Evolutionary conservation across 2,113 vertebrate genomes (phyloP).

Genomic region (Perognathus longimembris): DNA sequence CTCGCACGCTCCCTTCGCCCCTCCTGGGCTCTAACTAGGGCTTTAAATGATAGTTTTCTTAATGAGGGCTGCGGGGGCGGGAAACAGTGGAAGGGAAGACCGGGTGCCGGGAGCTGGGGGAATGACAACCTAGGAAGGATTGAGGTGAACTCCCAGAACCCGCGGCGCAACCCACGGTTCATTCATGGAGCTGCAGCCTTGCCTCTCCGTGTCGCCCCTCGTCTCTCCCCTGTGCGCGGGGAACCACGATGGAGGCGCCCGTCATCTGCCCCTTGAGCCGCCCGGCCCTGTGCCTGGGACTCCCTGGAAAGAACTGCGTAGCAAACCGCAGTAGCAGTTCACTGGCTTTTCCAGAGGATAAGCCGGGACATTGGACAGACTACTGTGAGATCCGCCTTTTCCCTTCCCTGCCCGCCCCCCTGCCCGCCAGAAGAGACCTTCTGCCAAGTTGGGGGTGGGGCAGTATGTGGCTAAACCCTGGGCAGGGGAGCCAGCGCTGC

Average conservation of each 20-base stretch:
- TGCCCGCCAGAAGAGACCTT: neutral
- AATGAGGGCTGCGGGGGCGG: constrained; percentile 64
- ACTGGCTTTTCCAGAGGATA: neutral
- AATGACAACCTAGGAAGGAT: constrained; percentile 48
- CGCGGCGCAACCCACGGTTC: constrained; percentile 6
- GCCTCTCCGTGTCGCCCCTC: neutral
- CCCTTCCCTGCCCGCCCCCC: neutral
- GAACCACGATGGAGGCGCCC: neutral
- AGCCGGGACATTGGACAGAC: neutral
- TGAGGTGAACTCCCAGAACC: constrained; percentile 58
- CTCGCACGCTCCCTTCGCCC: neutral
- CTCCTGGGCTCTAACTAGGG: constrained; percentile 4
- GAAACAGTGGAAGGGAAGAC: constrained; percentile 70
- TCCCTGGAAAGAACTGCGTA: neutral
- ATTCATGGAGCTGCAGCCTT: constrained; percentile 33
- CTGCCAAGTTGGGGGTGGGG: neutral
- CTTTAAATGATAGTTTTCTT: constrained; percentile 66
- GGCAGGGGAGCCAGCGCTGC: neutral
- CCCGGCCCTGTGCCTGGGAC: neutral
- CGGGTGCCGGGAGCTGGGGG: neutral
- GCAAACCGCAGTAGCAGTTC: neutral
- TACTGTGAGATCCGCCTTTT: neutral
- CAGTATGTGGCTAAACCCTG: neutral
- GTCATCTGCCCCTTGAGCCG: neutral
- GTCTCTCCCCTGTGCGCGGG: neutral